Base-by-base conservation (phyloP, 2,113 vertebrate genomes). In the Oreochromis niloticus region DNA sequence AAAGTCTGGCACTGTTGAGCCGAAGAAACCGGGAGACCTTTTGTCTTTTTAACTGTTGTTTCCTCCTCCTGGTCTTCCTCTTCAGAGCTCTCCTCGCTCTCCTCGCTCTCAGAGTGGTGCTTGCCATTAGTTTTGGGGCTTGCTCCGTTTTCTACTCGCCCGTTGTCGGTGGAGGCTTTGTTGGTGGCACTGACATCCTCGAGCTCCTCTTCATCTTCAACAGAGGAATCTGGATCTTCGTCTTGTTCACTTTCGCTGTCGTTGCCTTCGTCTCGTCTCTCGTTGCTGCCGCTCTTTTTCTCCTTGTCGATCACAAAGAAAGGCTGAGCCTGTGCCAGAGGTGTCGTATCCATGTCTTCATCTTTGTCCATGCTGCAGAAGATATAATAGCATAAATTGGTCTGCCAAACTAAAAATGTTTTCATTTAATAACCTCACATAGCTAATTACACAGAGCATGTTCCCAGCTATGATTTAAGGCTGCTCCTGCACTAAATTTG, bases 311-410 rank as follows among this genome's bases (percentile, higher is more conserved):
- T 82, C 4, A 56, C 39, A 6, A 95, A 95, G 34, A 93, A 66
- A 9, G 88, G 89, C 11, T 78, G 71, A 22, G 55, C 32, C 61
- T 84, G 73, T 24, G 80, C 73, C 4, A 94, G 83, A 12, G 93
- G 90, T 34, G 90, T 43, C 2, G 89, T 94, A 52, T 97, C 96
- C 97, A 97, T 97, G n/a, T 95, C 95, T 24, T 96, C 95, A 68
- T 91, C 94, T 9, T 93, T 93, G 55, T 55, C 91, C 88, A 84
- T 71, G 78, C 96, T 97, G 82, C 8, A 90, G 2, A 87, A 75
- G 79, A 87, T 17, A 59, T 0, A 68, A n/a, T 4, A 39, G 63
- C 13, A 87, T 2, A 41, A 5, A 43, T 82, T 78, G 86, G 10
- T 30, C 22, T 32, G 4, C 30, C 14, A 32, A 30, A 43, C 43